Percentiles rank a stretch among this genome's conserved stretches.
Evolutionary conservation across 2,888 invertebrate genomes (phyloP).

Genomic region (Xylocampa areola): DNA sequence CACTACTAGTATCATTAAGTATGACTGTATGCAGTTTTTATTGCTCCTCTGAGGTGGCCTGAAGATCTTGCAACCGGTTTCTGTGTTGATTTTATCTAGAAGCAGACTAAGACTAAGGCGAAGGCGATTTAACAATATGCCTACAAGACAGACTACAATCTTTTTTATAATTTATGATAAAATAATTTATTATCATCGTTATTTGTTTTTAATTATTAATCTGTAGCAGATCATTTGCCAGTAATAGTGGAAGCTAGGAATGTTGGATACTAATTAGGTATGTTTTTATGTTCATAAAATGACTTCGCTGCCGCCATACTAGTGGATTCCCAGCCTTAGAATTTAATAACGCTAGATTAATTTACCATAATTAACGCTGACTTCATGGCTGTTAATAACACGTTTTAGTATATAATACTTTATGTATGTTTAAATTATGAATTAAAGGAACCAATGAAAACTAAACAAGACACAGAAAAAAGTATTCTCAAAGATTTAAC

Average conservation of each 20-base stretch:
- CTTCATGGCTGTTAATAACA: slow-evolving; percentile 31
- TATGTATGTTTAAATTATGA: background rate
- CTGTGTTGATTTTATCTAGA: slow-evolving; percentile 38
- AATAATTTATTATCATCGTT: too few relatives aligned
- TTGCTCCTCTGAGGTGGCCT: slow-evolving; percentile 30
- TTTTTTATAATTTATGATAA: too few relatives aligned
- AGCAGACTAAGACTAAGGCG: slow-evolving; percentile 14
- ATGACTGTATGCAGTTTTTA: slow-evolving; percentile 54
- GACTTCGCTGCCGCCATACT: slow-evolving; percentile 28
- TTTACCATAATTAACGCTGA: slow-evolving; percentile 38
- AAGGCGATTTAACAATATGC: slow-evolving; percentile 13
- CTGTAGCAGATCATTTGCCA: slow-evolving; percentile 7
- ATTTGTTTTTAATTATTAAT: slow-evolving; percentile 18
- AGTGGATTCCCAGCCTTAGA: slow-evolving; percentile 37
- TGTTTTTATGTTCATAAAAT: slow-evolving; percentile 7
- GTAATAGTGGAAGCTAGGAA: slow-evolving; percentile 28
- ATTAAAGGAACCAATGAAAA: background rate
- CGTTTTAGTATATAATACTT: slow-evolving; percentile 4
- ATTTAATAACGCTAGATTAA: slow-evolving; percentile 20
- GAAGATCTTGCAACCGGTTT: slow-evolving; percentile 55
- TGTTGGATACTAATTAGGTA: too few relatives aligned
- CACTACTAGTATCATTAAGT: slow-evolving; percentile 44
- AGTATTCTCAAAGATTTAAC: background rate
- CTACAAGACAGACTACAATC: too few relatives aligned
- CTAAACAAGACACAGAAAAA: background rate